phyloP scores from a whole-genome alignment of 2,113 vertebrate species.

The Propithecus coquereli region DNA sequence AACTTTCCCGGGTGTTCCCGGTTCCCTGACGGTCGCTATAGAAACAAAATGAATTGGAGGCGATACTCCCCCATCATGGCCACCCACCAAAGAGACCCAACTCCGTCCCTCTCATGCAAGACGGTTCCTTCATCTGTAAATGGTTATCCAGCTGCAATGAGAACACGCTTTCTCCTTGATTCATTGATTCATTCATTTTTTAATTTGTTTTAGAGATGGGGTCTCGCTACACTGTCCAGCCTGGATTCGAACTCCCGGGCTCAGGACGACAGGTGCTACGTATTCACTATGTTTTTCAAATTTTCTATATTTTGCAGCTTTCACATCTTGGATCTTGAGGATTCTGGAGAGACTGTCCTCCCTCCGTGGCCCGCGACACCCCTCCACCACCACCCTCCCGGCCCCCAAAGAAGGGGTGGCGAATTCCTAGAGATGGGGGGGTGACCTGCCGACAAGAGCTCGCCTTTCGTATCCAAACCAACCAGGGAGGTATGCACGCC shows the following conservation, averaged over 20 bases:
- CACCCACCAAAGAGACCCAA: not conserved
- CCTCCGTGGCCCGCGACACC: too few species aligned
- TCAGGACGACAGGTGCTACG: not conserved
- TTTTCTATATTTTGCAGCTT: not conserved
- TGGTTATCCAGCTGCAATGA: too few species aligned
- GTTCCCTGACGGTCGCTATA: not conserved
- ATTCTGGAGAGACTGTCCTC: not conserved
- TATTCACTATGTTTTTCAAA: not conserved
- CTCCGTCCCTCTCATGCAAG: fast-evolving
- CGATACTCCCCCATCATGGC: not conserved
- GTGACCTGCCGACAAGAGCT: not conserved
- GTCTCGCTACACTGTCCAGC: too few species aligned
- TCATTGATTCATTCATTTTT: not conserved
- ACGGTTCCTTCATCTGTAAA: too few species aligned
- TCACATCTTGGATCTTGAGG: not conserved
- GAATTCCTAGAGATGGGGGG: not conserved
- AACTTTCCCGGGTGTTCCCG: not conserved
- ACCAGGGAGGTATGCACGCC: not conserved
- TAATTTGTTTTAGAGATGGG: not conserved
- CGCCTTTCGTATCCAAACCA: not conserved
- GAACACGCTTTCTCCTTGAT: not conserved
- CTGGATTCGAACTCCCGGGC: not conserved
- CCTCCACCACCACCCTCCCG: too few species aligned
- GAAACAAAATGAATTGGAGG: not conserved
- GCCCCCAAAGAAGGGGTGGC: not conserved